Base-by-base conservation (phyloP, 2,888 invertebrate genomes). In the Steinernema scapterisci region DNA sequence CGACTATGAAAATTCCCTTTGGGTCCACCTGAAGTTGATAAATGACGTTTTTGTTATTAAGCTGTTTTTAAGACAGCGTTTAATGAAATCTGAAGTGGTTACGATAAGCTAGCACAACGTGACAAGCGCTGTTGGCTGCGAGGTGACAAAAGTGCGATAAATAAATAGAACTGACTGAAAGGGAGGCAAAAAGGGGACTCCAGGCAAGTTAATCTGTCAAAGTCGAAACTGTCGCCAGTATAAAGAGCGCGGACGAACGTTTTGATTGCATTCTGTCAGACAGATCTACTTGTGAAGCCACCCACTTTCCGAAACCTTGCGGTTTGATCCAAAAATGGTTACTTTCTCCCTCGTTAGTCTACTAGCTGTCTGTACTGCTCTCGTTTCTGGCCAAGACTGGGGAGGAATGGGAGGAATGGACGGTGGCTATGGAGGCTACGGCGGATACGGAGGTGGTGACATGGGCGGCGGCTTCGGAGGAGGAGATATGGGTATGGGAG, bases 1-100 rank as follows among this genome's bases (percentile, higher is more conserved):
- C 82, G 0, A 77, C 82, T 13, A 86, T 75, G 78, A 85, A 85
- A 23, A 87, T 71, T 5, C 86, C 86, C 9, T 80, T 77, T 11
- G 86, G 86, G 70, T 82, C 79, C 44, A 74, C 78, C 84, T 85
- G 78, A 77, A 79, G 54, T 13, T 31, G 31, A 25, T 76, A n/a
- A n/a, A n/a, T 73, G 23, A 19, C 74, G 13, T 74, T 7, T 74
- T 74, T 23, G 70, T 38, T 43, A 43, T 44, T 48, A 16, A 48
- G 19, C n/a, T 52, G 19, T 48, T 44, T 44, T 75, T 38, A 9
- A 38, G 5, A 9, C 38, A 3, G 38, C 38, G 71, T 63, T 31
- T 27, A 27, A 31, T 31, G 23, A 27, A 25, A 25, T n/a, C n/a
- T n/a, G n/a, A n/a, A n/a, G n/a, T n/a, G n/a, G n/a, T n/a, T n/a